A percentile compares a stretch with the other conserved stretches of the same genome.
Evolutionary conservation across 23 tunicate species (phyloP).

Genomic region (Ascidia mentula): DNA sequence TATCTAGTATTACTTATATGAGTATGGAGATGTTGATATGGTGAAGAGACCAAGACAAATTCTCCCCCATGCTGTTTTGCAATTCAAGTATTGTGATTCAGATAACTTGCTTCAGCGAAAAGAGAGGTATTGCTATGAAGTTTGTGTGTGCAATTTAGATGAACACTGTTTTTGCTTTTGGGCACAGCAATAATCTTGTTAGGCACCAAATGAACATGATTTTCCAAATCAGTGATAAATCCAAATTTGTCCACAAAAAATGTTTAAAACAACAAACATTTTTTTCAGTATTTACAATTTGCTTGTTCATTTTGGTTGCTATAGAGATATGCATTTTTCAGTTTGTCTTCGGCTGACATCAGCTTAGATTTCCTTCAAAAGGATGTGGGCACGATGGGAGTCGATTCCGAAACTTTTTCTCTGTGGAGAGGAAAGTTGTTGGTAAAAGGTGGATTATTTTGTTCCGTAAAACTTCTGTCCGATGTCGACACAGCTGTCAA

Average conservation of each 20-base stretch:
- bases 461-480: conserved; percentile 55
- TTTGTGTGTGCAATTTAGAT: too few species aligned
- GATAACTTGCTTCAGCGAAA: conserved; percentile 31
- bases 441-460: conserved; percentile 74
- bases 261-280: too few species aligned
- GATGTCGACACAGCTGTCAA: conserved; percentile 64
- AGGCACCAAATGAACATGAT: too few species aligned
- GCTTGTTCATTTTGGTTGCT: background rate
- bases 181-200: too few species aligned
- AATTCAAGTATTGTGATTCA: conserved; percentile 30
- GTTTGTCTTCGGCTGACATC: background rate
- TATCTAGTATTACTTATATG: conserved; percentile 77
- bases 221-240: too few species aligned
- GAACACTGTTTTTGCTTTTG: too few species aligned
- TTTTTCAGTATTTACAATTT: too few species aligned
- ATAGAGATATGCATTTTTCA: background rate
- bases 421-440: conserved; percentile 76
- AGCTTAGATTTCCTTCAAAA: too few species aligned
- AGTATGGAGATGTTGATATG: conserved; percentile 83
- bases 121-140: conserved; percentile 82
- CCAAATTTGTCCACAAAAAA: too few species aligned
- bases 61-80: conserved; percentile 69
- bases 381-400: too few species aligned
- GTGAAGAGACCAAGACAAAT: conserved; percentile 71
- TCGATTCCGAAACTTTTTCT: conserved; percentile 27